Evolutionary conservation across 2,797 vertebrate genomes (phyloP).

Genomic region (Moxostoma hubbsi): DNA sequence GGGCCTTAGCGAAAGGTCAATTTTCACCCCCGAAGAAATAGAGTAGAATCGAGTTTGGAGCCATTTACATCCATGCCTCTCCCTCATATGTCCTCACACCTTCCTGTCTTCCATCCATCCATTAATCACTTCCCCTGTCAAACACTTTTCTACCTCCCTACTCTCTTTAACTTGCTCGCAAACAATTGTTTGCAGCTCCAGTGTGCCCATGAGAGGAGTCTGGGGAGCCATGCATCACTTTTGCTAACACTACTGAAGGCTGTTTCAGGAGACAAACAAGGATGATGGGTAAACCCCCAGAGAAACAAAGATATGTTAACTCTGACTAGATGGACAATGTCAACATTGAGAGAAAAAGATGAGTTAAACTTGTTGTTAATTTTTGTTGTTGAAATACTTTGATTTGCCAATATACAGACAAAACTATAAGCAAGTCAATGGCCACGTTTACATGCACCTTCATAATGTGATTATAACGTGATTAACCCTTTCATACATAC

Average conservation of each 20-base stretch:
- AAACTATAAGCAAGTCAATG: background rate
- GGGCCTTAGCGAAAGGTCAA: too few species aligned
- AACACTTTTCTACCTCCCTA: slow-evolving; percentile 6
- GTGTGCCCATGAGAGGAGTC: slow-evolving; percentile 18
- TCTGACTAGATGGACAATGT: slow-evolving; percentile 9
- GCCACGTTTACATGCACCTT: too few species aligned
- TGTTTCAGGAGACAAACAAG: slow-evolving; percentile 49
- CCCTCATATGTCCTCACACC: slow-evolving; percentile 9
- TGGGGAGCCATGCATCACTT: slow-evolving; percentile 46
- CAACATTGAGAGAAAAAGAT: background rate
- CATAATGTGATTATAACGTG: too few species aligned
- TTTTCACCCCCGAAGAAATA: background rate
- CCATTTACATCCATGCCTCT: slow-evolving; percentile 27
- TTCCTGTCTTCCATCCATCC: background rate
- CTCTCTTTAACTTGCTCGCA: slow-evolving; percentile 29
- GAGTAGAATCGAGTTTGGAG: slow-evolving; percentile 7
- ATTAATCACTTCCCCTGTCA: slow-evolving; percentile 37
- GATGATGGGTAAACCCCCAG: slow-evolving; percentile 42
- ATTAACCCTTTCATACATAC: too few species aligned
- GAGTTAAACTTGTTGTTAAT: background rate
- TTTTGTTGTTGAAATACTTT: background rate
- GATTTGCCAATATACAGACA: background rate
- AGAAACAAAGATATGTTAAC: slow-evolving; percentile 35
- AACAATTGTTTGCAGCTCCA: slow-evolving; percentile 32
- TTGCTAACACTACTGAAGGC: slow-evolving; percentile 46